phyloP scores from a whole-genome alignment of 2,113 vertebrate genomes.

The Arvicanthis niloticus region DNA sequence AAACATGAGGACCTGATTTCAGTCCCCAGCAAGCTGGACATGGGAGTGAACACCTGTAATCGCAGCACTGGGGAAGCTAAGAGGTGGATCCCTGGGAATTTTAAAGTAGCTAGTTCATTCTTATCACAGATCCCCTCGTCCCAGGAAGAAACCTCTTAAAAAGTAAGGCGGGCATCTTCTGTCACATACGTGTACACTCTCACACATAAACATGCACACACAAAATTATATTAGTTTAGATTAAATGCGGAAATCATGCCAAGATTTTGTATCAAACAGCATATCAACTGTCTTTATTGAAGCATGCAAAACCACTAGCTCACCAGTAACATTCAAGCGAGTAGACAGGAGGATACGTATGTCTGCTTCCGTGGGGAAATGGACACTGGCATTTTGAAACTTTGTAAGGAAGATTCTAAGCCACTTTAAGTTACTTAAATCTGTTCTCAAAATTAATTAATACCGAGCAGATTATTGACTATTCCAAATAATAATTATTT shows the following conservation, averaged over 20 bases:
- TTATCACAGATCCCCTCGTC: not conserved
- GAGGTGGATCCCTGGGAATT: not conserved
- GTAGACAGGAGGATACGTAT: slow-evolving; percentile 28
- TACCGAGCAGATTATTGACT: slow-evolving; percentile 29
- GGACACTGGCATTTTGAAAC: slow-evolving; percentile 48
- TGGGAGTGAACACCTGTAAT: not conserved
- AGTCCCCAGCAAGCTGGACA: not conserved
- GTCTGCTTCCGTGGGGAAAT: slow-evolving; percentile 30
- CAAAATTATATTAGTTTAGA: not conserved
- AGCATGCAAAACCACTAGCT: slow-evolving; percentile 51
- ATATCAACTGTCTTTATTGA: not conserved
- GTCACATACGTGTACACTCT: not conserved
- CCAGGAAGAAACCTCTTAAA: not conserved
- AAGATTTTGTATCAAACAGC: slow-evolving; percentile 9
- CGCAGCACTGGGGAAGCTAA: not conserved
- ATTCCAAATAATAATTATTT: slow-evolving; percentile 57
- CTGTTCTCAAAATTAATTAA: slow-evolving; percentile 57
- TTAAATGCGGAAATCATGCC: slow-evolving; percentile 19
- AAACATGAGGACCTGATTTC: not conserved
- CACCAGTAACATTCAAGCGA: slow-evolving; percentile 55
- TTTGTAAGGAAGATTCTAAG: slow-evolving; percentile 57
- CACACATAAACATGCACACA: not conserved
- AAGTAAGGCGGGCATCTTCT: not conserved
- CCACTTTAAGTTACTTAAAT: slow-evolving; percentile 47
- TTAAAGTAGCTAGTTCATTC: not conserved